Evolutionary conservation across 2,113 vertebrate species (phyloP), one percentile per base, ranked within the genome.

Genomic region (Sinocyclocheilus anophthalmus): DNA sequence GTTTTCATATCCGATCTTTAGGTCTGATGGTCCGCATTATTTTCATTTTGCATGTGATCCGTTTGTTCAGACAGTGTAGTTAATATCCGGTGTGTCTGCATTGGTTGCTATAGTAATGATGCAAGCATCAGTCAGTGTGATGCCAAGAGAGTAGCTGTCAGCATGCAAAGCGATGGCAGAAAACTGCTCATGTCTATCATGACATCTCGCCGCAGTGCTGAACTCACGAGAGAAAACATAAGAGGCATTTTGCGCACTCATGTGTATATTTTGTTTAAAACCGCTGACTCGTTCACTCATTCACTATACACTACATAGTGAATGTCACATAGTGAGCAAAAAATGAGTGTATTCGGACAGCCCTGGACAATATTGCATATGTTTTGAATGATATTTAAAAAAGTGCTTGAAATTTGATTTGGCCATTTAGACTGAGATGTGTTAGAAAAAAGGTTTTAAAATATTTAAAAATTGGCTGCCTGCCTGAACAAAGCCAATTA

Each of bases 51-150:
- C 39, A 75, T 45, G 18, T 11, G 72, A 75, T 75, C 22, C 5
- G 2, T 42, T 75, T 75, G 72, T 45, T 75, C 12, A 45, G 72
- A 48, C 20, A 24, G 22, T 75, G 22, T 48, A 0, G 12, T 48
- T 48, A 14, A 48, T 48, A 75, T 48, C 72, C 0, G 42, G 22
- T 24, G 22, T 75, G 42, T 24, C 72, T 75, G 39, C 39, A 45
- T 48, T 75, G 69, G 69, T 42, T 72, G 37, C 69, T 72, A 72
- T 72, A 72, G 69, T 72, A 72, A 39, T 72, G 37, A 48, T 26
- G 72, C 26, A 24, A 75, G 72, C 12, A n/a, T 75, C n/a, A 75
- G 22, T 6, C 42, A 75, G 11, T 6, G 5, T 2, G 13, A 24
- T 75, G 42, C 72, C 4, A 67, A 30, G 42, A 48, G 72, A 72